phyloP scores from a whole-genome alignment of 2,113 vertebrate species.

The Smithornis capensis region DNA sequence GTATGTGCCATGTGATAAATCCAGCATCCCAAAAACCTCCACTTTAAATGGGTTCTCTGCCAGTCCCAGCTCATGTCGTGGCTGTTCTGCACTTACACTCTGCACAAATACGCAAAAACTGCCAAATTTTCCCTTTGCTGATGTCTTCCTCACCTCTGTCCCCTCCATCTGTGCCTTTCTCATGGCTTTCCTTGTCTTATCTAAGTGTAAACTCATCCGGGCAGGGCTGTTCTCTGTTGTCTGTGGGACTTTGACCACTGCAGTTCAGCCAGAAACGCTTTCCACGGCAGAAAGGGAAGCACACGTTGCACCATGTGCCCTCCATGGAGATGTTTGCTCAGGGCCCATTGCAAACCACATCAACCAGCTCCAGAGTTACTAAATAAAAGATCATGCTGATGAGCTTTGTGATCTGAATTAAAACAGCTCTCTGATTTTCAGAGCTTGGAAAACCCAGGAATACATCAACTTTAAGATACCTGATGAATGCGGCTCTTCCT shows the following conservation, averaged over 20 bases:
- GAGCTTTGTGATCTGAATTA: not conserved
- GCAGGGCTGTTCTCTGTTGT: not conserved
- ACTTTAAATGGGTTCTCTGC: not conserved
- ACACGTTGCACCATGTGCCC: not conserved
- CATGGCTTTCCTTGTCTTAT: not conserved
- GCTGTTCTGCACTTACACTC: not conserved
- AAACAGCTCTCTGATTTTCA: not conserved
- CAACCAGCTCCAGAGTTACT: not conserved
- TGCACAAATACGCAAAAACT: not conserved
- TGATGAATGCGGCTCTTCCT: not conserved
- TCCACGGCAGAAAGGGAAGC: not conserved
- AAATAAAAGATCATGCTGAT: not conserved
- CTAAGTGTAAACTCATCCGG: not conserved
- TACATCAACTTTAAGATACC: not conserved
- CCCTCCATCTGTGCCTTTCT: not conserved
- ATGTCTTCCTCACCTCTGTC: not conserved
- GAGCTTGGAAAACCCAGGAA: not conserved
- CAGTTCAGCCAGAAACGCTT: not conserved
- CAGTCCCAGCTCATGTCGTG: not conserved
- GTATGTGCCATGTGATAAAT: not conserved
- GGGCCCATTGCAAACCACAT: not conserved
- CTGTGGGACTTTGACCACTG: not conserved
- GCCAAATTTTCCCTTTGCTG: not conserved
- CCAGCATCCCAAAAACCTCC: not conserved
- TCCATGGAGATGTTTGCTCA: not conserved